Evolutionary conservation across 2,888 invertebrate species (phyloP), one percentile per base, ranked within the genome.

Genomic region (Acleris sparsana): DNA sequence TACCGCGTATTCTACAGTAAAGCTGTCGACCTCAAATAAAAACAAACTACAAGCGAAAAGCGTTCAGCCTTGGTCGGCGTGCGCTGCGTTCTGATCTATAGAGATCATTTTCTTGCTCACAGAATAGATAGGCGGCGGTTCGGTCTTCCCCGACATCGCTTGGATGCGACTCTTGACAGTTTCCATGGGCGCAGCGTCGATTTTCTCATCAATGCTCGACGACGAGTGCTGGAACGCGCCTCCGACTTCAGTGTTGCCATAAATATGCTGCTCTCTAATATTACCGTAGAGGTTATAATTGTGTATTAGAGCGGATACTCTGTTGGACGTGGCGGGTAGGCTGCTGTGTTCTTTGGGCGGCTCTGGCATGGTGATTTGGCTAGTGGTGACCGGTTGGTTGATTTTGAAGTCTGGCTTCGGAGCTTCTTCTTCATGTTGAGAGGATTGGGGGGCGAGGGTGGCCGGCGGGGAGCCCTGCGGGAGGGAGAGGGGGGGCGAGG

Each of bases 231-330:
- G 82, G 64, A 85, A 80, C 25, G 84, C 74, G 11, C 77, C 72
- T 59, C 78, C 78, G 3, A 76, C 74, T 48, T 92, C 90, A 0
- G 88, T 82, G 78, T 93, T 92, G 46, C 92, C 92, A 71, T 93
- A 93, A 18, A 92, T 86, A 63, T 90, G 92, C 65, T 89, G 87
- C 64, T 89, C 89, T 17, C 84, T 80, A 0, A 91, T 87, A 70
- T 93, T 93, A 0, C 92, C 89, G 61, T 92, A 92, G 1, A 92
- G 72, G 69, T 93, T 93, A 71, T 92, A 93, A 60, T 89, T 93
- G 67, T 93, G 90, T 56, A 93, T 92, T 1, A 93, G 75, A 0
- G 93, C 83, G 0, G 93, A 93, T 0, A 93, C 93, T 29, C 93
- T 74, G 68, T 92, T 93, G 0, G 92, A 82, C 0, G 88, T 81